Base-by-base conservation (phyloP, 2,888 invertebrate species). In the Cephonodes hylas region DNA sequence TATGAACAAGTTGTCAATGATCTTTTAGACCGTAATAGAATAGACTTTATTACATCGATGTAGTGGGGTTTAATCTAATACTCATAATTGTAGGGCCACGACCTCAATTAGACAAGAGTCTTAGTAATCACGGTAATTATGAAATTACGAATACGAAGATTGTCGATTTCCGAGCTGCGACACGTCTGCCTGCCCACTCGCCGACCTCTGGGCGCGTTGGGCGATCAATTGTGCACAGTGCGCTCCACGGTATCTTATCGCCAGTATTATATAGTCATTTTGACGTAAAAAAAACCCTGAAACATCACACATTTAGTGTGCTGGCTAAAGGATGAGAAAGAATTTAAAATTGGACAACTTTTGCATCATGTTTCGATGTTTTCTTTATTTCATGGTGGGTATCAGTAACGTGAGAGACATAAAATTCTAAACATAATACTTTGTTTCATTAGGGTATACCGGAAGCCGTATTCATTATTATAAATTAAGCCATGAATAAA, bases 41-140 rank as follows among this genome's bases (percentile, higher is more conserved):
- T 27, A 58, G 63, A 62, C 48, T 59, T 64, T 68, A 66, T 63
- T 48, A 31, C 22, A 23, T 53, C 46, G 23, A 61, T 66, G 66
- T 67, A 70, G 64, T 68, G 56, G 62, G 64, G 65, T 66, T 72
- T 74, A 73, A 77, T 73, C 72, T 72, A 71, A 74, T 73, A 67
- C 66, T 69, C 73, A 69, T 81, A 81, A 81, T 79, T 80, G 70
- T 74, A 77, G 81, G 83, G 83, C 83, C 83, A 73, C 83, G 86
- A 89, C 87, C 86, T 84, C 83, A 85, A 86, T 89, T 84, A 86
- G 71, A 70, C 66, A 65, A 73, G 71, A 75, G 76, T 71, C 70
- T 73, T 74, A 74, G 79, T 88, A 87, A 86, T 84, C 84, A 80
- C 77, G 77, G 77, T 86, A 85, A 87, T 89, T 80, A 81, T 83